phyloP scores from a whole-genome alignment of 2,113 vertebrate species.

The Hypomesus transpacificus region DNA sequence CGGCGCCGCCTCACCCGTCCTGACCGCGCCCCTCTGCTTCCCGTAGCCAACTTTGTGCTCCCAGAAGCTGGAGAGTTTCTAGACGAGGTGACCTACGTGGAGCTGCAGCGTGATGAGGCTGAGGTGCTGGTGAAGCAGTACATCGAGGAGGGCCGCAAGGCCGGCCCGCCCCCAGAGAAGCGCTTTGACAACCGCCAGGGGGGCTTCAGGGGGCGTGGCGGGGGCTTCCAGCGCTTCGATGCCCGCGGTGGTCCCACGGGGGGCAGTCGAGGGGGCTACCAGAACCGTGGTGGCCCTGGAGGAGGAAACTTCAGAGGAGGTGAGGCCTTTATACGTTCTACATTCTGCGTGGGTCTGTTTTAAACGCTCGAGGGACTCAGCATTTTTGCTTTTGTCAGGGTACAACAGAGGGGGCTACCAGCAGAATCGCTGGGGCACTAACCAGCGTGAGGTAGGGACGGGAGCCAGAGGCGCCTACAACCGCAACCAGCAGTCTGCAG shows the following conservation, averaged over 20 bases:
- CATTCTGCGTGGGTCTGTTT: constrained; percentile 13
- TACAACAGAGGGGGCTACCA: constrained; percentile 80
- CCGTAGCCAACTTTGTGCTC: constrained; percentile 83
- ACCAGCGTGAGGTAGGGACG: constrained; percentile 75
- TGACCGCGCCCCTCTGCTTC: constrained; percentile 13
- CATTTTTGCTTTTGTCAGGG: constrained; percentile 54
- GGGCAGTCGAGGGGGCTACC: constrained; percentile 67
- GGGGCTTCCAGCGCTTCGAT: constrained; percentile 80
- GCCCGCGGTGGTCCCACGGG: constrained; percentile 73
- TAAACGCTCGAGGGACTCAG: neutral
- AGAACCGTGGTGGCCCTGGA: constrained; percentile 61
- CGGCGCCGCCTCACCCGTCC: constrained; percentile 45
- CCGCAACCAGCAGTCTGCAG: constrained; percentile 68
- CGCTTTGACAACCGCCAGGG: constrained; percentile 82
- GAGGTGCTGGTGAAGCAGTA: constrained; percentile 83
- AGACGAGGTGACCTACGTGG: constrained; percentile 78
- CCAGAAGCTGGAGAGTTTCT: constrained; percentile 86
- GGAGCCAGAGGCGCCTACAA: constrained; percentile 75
- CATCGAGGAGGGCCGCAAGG: constrained; percentile 87
- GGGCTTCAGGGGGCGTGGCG: constrained; percentile 68
- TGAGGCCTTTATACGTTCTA: neutral
- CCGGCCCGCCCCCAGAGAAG: constrained; percentile 85
- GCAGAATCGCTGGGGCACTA: constrained; percentile 84
- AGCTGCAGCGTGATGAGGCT: constrained; percentile 81
- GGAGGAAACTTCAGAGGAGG: constrained; percentile 62